phyloP scores from a whole-genome alignment of 1,140 invertebrate species.

The Sinella curviseta region DNA sequence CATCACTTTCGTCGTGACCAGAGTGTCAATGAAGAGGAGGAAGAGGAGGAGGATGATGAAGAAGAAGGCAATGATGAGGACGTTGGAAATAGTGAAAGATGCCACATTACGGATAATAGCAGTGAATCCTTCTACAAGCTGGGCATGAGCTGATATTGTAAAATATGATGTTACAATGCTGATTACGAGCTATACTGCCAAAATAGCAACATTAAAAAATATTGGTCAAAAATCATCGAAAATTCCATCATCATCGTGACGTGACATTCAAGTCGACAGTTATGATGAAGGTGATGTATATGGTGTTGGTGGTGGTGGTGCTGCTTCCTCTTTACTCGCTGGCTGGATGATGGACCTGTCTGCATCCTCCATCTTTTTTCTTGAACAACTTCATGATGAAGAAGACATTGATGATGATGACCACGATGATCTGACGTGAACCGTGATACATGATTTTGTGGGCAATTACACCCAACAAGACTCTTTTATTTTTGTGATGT shows the following conservation, averaged over 20 bases:
- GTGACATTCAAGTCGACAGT: not conserved
- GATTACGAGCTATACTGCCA: not conserved
- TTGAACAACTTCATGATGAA: not conserved
- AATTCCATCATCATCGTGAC: not conserved
- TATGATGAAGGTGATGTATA: not conserved
- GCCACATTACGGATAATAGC: not conserved
- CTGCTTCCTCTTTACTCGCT: not conserved
- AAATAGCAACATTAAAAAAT: not conserved
- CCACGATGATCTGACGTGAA: not conserved
- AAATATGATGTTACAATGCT: not conserved
- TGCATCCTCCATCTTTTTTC: not conserved
- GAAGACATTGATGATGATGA: conserved; percentile 10
- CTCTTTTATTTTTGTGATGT: not conserved
- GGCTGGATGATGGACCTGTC: not conserved
- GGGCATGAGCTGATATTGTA: not conserved
- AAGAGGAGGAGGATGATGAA: conserved; percentile 15
- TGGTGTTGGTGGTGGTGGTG: not conserved
- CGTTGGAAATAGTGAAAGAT: not conserved
- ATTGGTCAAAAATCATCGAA: not conserved
- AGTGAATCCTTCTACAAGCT: not conserved
- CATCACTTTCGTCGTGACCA: not conserved
- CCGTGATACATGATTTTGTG: conserved; percentile 9
- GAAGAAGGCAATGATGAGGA: conserved; percentile 6
- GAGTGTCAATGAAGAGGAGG: conserved; percentile 20
- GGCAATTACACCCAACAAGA: conserved; percentile 2